Percentiles rank a stretch among this genome's conserved stretches.
These are phyloP conservation scores for Maccullochella peelii DNA, from an alignment of 2,113 vertebrate genomes.

Conservation along the genomic window DNA sequence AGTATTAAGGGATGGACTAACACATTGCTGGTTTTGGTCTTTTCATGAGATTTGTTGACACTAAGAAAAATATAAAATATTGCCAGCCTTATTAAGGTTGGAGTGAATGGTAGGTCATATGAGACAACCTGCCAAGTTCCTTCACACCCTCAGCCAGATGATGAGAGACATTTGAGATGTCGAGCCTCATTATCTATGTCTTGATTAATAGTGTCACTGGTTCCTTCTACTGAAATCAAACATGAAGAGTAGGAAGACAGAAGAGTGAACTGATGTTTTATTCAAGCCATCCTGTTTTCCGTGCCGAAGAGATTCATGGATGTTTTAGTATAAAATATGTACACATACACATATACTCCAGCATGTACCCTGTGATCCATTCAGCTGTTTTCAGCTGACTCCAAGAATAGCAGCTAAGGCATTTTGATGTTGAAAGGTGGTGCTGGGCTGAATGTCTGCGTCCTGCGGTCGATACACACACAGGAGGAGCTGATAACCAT, in stretches of 20 bases:
- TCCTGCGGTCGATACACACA: constrained; percentile 39
- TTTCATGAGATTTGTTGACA: neutral
- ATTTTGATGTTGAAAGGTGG: constrained; percentile 67
- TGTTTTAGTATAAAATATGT: neutral
- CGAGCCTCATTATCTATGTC: neutral
- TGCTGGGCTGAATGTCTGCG: constrained; percentile 28
- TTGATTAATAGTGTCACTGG: neutral
- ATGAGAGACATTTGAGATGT: neutral
- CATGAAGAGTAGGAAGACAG: neutral
- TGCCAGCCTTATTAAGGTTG: neutral
- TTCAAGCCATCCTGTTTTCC: neutral
- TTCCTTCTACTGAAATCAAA: neutral
- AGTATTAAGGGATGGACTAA: neutral
- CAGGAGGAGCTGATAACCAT: constrained; percentile 81
- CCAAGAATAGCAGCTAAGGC: constrained; percentile 19
- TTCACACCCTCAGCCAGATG: neutral
- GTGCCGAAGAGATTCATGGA: neutral
- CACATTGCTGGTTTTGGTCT: neutral
- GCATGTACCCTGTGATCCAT: constrained; percentile 15
- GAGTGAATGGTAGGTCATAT: neutral
- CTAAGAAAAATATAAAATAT: neutral
- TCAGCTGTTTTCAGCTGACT: constrained; percentile 21
- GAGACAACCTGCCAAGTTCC: neutral
- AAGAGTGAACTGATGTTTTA: constrained; percentile 12
- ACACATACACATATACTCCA: neutral